Base-by-base conservation (phyloP, 2,888 invertebrate species). In the Athalia cordata region DNA sequence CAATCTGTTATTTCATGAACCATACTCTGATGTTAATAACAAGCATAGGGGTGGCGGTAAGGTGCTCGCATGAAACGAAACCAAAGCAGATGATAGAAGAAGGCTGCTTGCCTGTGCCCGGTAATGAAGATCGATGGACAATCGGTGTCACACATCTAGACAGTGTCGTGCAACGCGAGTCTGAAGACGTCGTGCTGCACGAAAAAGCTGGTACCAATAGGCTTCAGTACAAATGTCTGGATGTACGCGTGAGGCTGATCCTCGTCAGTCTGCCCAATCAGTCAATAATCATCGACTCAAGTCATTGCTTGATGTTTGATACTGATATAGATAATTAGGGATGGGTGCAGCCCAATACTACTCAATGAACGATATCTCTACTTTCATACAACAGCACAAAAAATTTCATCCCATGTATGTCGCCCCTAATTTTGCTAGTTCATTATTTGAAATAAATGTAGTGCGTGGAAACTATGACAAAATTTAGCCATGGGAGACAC, bases 151-250 rank as follows among this genome's bases (percentile, higher is more conserved):
- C 84, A 82, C 81, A 82, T 83, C 90, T 90, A 94, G 89, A 93
- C 90, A 81, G 92, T 91, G 92, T 98, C 95, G 91, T 98, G 98
- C 87, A 98, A 93, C 85, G 96, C 96, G 90, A 98, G 94, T 91
- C 98, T 94, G 93, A 98, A 98, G 91, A 97, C 95, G 92, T 98
- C 98, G 91, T 98, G 97, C 92, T 97, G 96, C 90, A 98, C 95
- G 93, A 96, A 98, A 93, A 96, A 98, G 90, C 95, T 95, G 90
- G 93, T 95, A 90, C 94, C 95, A 90, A 95, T 94, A 85, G 96
- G 96, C 92, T 96, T 97, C 92, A 98, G 93, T 86, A 97, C 95
- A 94, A 98, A 98, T 84, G 95, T 96, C 93, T 99, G 98, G 89
- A 95, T 95, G 93, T 97, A 99, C 84, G 96, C 96, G 91, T 98